These are phyloP conservation scores for Drosophila rellima DNA, from an alignment of 2,888 invertebrate species.

Conservation along the genomic window DNA sequence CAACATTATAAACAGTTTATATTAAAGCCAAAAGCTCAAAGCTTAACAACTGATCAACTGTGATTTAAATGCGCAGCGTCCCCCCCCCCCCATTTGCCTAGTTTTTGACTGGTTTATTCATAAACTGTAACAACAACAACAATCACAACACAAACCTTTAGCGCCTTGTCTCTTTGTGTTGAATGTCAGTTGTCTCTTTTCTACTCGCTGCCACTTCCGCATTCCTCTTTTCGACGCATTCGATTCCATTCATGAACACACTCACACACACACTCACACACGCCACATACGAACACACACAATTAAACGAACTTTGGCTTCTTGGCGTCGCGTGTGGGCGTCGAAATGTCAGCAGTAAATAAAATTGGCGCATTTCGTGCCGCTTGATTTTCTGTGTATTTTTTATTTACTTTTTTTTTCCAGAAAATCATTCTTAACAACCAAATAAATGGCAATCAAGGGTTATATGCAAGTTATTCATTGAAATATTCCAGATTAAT, in stretches of 20 bases:
- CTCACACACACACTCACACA: neutral
- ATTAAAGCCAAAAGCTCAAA: constrained; percentile 22
- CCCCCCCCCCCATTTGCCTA: neutral
- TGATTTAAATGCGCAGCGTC: constrained; percentile 64
- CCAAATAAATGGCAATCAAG: constrained; percentile 11
- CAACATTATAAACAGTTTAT: constrained; percentile 46
- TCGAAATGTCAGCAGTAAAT: constrained; percentile 73
- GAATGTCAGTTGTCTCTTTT: constrained; percentile 17
- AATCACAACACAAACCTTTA: constrained; percentile 10
- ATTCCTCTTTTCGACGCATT: constrained; percentile 35
- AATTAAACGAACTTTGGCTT: constrained; percentile 48
- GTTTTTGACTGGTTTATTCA: constrained; percentile 41
- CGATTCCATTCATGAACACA: constrained; percentile 56
- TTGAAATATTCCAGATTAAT: neutral
- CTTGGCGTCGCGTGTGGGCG: constrained; percentile 57
- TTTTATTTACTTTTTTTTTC: constrained; percentile 13
- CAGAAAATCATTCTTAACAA: constrained; percentile 24
- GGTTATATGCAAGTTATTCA: neutral
- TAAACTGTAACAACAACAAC: constrained; percentile 24
- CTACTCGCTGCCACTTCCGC: constrained; percentile 39
- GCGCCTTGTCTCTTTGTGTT: constrained; percentile 29
- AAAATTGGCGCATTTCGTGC: constrained; percentile 60
- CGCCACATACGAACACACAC: constrained; percentile 28
- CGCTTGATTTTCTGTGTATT: constrained; percentile 24
- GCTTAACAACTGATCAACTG: constrained; percentile 52